These are phyloP conservation scores for Oostethus manadensis DNA, from an alignment of 2,113 vertebrate species.

Conservation along the genomic window DNA sequence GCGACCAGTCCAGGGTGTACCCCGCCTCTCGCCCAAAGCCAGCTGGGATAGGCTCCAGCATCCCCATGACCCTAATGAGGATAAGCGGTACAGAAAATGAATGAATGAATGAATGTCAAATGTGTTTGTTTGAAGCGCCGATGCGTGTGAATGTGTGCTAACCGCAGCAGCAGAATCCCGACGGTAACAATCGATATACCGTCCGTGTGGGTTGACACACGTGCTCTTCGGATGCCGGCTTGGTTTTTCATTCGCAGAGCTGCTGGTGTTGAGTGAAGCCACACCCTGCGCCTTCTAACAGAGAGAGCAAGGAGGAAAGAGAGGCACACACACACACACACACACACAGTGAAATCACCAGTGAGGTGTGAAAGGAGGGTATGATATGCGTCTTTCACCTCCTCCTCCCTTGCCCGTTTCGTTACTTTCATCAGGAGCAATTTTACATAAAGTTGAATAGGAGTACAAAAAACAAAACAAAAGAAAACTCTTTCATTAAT, in stretches of 20 bases:
- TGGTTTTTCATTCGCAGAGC: slow-evolving; percentile 20
- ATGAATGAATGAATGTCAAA: no score
- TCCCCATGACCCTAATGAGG: no score
- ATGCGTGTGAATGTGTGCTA: no score
- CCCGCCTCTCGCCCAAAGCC: no score
- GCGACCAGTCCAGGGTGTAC: no score
- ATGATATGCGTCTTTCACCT: slow-evolving; percentile 12
- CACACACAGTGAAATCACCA: slow-evolving; percentile 24
- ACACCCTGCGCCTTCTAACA: slow-evolving; percentile 54
- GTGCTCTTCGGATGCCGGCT: not conserved
- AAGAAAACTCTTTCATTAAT: no score
- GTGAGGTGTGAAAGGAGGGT: slow-evolving; percentile 39
- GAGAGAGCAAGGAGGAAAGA: not conserved
- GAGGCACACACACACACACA: not conserved
- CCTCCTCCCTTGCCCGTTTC: slow-evolving; percentile 7
- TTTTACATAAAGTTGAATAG: not conserved
- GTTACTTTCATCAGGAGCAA: slow-evolving; percentile 11
- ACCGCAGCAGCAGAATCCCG: not conserved
- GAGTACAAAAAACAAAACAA: no score
- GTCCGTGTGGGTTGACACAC: no score
- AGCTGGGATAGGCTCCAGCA: no score
- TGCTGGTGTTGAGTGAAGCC: slow-evolving; percentile 35
- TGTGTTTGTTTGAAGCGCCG: no score
- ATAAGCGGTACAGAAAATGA: no score
- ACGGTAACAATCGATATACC: not conserved